These are phyloP conservation scores for Pipa parva DNA, from an alignment of 2,113 vertebrate species.

Conservation along the genomic window DNA sequence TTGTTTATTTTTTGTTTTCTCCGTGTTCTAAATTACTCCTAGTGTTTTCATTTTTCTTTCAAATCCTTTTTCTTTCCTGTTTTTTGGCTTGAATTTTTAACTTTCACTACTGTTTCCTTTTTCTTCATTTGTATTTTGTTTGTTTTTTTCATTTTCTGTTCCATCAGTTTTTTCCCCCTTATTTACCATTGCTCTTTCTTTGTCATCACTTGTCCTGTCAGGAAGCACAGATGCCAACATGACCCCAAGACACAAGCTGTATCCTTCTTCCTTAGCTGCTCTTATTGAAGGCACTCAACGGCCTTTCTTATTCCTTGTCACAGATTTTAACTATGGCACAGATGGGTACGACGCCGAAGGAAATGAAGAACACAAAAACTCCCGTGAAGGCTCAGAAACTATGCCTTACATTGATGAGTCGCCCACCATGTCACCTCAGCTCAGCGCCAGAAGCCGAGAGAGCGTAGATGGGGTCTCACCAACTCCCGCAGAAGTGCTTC, in stretches of 20 bases:
- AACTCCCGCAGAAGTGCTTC: conserved; percentile 73
- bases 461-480: conserved; percentile 71
- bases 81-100: neutral
- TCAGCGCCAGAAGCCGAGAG: conserved; percentile 78
- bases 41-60: neutral
- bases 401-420: conserved; percentile 97
- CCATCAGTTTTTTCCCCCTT: neutral
- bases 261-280: conserved; percentile 51
- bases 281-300: conserved; percentile 57
- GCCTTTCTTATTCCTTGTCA: conserved; percentile 54
- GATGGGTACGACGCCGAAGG: conserved; percentile 92
- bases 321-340: conserved; percentile 95
- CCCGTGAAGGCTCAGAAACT: conserved; percentile 88
- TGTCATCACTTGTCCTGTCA: neutral
- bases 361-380: conserved; percentile 83
- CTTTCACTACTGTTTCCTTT: neutral
- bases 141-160: neutral
- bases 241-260: conserved; percentile 1
- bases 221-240: conserved; percentile 26
- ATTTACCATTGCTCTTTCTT: neutral
- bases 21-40: neutral
- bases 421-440: conserved; percentile 94
- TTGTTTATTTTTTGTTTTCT: neutral
- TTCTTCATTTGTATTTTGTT: neutral
- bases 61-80: neutral